These are phyloP conservation scores for Siniperca obscura DNA, from an alignment of 2,797 vertebrate genomes.

Conservation along the genomic window DNA sequence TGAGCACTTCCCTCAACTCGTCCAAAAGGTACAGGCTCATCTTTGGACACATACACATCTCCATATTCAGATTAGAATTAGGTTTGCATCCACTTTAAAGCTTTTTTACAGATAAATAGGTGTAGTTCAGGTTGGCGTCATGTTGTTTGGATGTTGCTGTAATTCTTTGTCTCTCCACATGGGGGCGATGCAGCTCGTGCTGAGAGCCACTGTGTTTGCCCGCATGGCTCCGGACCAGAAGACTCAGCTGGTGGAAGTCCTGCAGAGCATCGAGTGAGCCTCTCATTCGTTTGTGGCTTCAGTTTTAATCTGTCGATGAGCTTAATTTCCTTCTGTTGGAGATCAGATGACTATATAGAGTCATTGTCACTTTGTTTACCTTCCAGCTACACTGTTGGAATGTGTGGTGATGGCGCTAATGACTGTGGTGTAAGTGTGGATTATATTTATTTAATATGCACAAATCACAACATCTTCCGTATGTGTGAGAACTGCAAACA, in stretches of 20 bases:
- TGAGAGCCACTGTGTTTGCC: constrained; percentile 93
- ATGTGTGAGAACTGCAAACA: neutral
- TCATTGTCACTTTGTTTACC: constrained; percentile 16
- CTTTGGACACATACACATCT: neutral
- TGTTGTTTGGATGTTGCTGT: constrained; percentile 16
- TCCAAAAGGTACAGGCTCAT: constrained; percentile 89
- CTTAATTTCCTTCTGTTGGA: neutral
- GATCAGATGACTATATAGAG: neutral
- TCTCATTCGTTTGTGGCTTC: neutral
- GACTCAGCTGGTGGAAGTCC: constrained; percentile 94
- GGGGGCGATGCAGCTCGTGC: constrained; percentile 86
- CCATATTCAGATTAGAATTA: neutral
- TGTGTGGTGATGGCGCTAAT: constrained; percentile 99
- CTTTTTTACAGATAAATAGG: neutral
- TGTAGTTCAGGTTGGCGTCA: neutral
- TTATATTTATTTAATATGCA: neutral
- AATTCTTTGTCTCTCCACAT: constrained; percentile 55
- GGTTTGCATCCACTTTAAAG: neutral
- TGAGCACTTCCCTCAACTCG: constrained; percentile 95
- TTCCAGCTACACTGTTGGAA: constrained; percentile 95
- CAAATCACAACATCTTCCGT: neutral
- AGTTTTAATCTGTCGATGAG: neutral
- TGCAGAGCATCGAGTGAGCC: constrained; percentile 97
- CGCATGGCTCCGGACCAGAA: constrained; percentile 99
- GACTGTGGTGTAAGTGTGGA: constrained; percentile 95